Conservation (phyloP, 2,797 vertebrate genomes). For the Xenopus petersii region DNA sequence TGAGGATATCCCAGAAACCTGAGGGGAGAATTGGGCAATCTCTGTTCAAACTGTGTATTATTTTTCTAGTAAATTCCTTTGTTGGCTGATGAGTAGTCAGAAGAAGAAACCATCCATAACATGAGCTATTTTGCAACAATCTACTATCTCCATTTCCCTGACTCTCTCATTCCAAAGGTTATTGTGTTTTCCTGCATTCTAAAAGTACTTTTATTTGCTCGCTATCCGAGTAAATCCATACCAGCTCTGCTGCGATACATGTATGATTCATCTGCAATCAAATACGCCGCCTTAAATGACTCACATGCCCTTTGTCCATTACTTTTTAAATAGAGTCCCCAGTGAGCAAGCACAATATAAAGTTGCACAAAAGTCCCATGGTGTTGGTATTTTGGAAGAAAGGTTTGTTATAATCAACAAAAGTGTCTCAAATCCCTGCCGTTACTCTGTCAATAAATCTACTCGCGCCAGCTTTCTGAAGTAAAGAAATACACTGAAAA, state of each 20-base stretch:
- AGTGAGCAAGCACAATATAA: conserved; percentile 26
- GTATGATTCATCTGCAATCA: conserved; percentile 37
- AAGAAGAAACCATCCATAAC: no score
- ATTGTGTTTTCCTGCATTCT: conserved; percentile 9
- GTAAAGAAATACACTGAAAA: conserved; percentile 24
- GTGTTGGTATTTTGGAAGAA: conserved; percentile 48
- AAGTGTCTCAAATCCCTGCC: conserved; percentile 33
- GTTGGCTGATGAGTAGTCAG: no score
- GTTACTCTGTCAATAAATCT: conserved; percentile 41
- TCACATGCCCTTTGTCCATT: conserved; percentile 32
- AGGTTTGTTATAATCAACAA: conserved; percentile 48
- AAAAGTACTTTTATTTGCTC: conserved; percentile 6
- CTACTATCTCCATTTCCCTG: background rate
- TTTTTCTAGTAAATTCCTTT: no score
- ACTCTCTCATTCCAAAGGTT: background rate
- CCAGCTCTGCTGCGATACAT: conserved; percentile 11
- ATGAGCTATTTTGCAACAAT: no score
- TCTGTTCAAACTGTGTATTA: no score
- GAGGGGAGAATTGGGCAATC: no score
- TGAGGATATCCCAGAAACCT: no score
- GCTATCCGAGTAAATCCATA: background rate
- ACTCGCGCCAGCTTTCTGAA: conserved; percentile 31
- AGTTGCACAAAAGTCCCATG: conserved; percentile 22
- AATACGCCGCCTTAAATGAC: conserved; percentile 26
- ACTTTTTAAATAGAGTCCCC: conserved; percentile 39